A percentile compares a stretch with the other conserved stretches of the same genome.
These are phyloP conservation scores for Dendrocincla fuliginosa DNA, from an alignment of 2,797 vertebrate genomes.

Conservation along the genomic window DNA sequence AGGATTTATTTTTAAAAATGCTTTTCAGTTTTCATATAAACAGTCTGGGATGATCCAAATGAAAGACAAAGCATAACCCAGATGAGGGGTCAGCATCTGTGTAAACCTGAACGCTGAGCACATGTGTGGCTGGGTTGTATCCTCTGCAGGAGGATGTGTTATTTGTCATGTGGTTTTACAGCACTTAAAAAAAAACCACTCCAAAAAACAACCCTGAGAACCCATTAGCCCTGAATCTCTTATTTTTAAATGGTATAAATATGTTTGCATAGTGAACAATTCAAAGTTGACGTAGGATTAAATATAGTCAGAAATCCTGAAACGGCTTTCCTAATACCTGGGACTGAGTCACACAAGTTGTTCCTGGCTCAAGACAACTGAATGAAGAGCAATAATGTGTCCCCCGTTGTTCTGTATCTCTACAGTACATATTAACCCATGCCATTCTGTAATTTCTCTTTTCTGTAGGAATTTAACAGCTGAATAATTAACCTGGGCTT, in stretches of 20 bases:
- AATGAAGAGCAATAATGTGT: not conserved
- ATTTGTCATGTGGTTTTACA: not conserved
- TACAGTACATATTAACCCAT: not conserved
- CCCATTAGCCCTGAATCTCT: not conserved
- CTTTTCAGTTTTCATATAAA: conserved; percentile 3
- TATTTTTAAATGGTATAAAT: not conserved
- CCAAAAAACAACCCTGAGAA: not conserved
- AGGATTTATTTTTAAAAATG: not conserved
- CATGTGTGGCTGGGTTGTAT: not conserved
- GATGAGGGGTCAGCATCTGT: conserved; percentile 46
- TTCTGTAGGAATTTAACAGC: not conserved
- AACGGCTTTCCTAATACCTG: fast-evolving
- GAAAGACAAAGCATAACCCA: not conserved
- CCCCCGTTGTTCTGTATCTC: fast-evolving
- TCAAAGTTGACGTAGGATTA: not conserved
- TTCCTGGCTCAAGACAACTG: not conserved
- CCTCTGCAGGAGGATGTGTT: not conserved
- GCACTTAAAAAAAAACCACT: not conserved
- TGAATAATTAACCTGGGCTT: not conserved
- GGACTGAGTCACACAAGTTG: not conserved
- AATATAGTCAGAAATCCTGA: not conserved
- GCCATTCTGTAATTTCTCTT: not conserved
- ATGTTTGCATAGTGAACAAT: not conserved
- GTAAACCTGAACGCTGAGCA: not conserved
- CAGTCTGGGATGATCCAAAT: not conserved